phyloP scores from a whole-genome alignment of 35 echinoderm and acorn worm species.

The Stichopus chloronotus region DNA sequence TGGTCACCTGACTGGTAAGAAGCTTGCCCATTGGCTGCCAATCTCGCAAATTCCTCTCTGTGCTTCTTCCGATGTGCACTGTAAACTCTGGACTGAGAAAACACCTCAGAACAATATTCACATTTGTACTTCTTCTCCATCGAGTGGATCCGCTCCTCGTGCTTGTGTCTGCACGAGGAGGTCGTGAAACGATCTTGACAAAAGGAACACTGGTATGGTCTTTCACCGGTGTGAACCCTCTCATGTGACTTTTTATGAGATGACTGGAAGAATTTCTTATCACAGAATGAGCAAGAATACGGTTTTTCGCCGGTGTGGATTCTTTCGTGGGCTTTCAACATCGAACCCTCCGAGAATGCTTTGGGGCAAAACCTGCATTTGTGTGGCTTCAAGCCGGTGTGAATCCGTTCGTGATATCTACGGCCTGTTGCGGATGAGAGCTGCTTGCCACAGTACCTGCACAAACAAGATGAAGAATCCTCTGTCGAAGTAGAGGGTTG shows the following conservation, averaged over 20 bases:
- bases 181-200: slow-evolving; percentile 55
- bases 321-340: slow-evolving; percentile 50
- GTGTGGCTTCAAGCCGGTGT: slow-evolving; percentile 48
- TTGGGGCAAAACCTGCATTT: slow-evolving; percentile 35
- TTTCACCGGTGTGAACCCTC: slow-evolving; percentile 75
- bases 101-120: not conserved
- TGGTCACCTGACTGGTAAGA: not conserved
- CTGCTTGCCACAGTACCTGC: slow-evolving; percentile 18
- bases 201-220: slow-evolving; percentile 72
- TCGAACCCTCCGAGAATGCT: slow-evolving; percentile 13
- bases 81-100: not conserved
- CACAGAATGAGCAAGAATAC: slow-evolving; percentile 70
- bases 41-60: not conserved
- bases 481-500: not conserved
- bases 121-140: not conserved
- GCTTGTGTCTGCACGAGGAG: not conserved
- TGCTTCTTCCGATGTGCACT: not conserved
- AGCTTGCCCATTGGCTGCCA: not conserved
- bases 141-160: not conserved
- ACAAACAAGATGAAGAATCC: not conserved
- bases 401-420: slow-evolving; percentile 38
- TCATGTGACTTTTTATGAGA: slow-evolving; percentile 75
- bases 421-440: not conserved
- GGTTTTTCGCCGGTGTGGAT: slow-evolving; percentile 91
- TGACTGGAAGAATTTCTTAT: slow-evolving; percentile 69